A percentile compares a stretch with the other conserved stretches of the same genome.
These are phyloP conservation scores for Selenia dentaria DNA, from an alignment of 2,888 invertebrate species.

Conservation along the genomic window DNA sequence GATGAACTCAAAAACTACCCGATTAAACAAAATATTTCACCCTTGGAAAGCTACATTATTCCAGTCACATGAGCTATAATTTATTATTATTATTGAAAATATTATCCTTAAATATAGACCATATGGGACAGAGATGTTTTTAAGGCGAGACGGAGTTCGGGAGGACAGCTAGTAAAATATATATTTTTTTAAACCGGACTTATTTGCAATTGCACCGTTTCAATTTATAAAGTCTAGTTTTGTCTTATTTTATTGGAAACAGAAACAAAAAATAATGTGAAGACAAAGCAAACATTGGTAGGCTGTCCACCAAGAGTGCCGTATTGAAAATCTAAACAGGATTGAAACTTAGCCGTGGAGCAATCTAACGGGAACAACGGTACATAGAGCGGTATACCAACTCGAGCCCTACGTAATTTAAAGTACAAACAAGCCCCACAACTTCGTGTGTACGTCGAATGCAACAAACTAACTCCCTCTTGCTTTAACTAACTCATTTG, in stretches of 20 bases:
- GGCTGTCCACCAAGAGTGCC: conserved; percentile 46
- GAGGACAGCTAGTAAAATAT: too few species aligned
- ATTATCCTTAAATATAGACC: too few species aligned
- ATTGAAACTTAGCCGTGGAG: conserved; percentile 62
- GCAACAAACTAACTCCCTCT: conserved; percentile 58
- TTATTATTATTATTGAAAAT: too few species aligned
- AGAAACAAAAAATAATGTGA: background rate
- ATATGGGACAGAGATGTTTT: too few species aligned
- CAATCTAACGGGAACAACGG: conserved; percentile 61
- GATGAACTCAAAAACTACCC: too few species aligned
- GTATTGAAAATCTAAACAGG: conserved; percentile 54
- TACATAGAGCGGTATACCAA: conserved; percentile 51
- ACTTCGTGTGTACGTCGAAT: conserved; percentile 52
- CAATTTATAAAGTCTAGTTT: too few species aligned
- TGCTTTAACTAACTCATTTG: conserved; percentile 58
- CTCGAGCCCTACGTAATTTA: conserved; percentile 63
- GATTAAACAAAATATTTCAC: too few species aligned
- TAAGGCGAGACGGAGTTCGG: too few species aligned
- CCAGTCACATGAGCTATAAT: too few species aligned
- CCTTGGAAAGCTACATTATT: too few species aligned
- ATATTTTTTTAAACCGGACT: too few species aligned
- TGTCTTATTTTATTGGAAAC: background rate
- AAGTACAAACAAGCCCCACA: conserved; percentile 65
- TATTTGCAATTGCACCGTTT: too few species aligned
- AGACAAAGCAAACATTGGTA: conserved; percentile 28